Percentiles rank a stretch among this genome's conserved stretches.
Conservation (phyloP, 1,140 invertebrate genomes). For the Sarcophaga bullata region DNA sequence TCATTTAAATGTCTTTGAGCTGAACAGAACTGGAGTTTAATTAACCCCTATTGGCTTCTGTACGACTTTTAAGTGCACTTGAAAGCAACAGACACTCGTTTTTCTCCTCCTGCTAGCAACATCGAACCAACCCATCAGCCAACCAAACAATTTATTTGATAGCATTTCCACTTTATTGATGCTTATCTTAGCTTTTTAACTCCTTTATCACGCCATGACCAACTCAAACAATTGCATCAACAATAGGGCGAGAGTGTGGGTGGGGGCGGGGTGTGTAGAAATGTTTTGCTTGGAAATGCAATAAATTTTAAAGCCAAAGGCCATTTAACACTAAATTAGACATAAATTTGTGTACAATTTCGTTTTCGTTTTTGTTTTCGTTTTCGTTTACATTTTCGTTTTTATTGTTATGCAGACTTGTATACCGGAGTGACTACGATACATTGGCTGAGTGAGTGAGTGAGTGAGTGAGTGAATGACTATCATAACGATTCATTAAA, state of each 20-base stretch:
- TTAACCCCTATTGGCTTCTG: constrained; percentile 14
- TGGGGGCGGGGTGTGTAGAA: too few relatives aligned
- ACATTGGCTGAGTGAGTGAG: too few relatives aligned
- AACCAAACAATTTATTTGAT: neutral
- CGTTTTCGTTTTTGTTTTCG: too few relatives aligned
- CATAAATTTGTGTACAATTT: neutral
- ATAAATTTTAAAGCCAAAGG: constrained; percentile 21
- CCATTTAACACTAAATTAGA: constrained; percentile 22
- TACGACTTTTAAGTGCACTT: neutral
- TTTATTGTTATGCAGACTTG: too few relatives aligned
- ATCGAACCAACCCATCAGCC: too few relatives aligned
- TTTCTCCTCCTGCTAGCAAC: neutral
- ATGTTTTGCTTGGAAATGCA: constrained; percentile 12
- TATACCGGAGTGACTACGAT: too few relatives aligned
- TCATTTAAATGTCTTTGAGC: too few relatives aligned
- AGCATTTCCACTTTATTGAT: constrained; percentile 11
- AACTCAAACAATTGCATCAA: neutral
- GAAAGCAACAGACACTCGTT: neutral
- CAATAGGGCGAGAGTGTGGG: too few relatives aligned
- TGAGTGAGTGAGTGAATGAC: neutral
- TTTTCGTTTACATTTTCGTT: too few relatives aligned
- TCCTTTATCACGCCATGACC: neutral
- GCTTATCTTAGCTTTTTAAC: constrained; percentile 5
- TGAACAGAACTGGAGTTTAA: neutral
- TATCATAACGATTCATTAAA: neutral